Conservation (phyloP, 2,113 vertebrate genomes). For the Chelonoidis abingdonii region DNA sequence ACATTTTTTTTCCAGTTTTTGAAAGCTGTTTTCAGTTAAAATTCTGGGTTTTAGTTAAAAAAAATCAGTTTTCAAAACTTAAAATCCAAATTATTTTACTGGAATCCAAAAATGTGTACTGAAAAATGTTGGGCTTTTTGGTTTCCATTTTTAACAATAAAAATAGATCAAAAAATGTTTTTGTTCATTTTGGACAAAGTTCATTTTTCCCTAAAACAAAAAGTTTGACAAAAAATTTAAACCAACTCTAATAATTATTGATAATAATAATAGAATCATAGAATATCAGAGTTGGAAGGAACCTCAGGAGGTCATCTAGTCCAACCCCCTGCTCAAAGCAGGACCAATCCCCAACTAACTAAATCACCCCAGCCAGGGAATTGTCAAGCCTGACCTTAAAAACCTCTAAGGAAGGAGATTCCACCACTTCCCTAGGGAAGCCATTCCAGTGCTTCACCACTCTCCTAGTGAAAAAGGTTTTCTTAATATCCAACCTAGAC, state of each 20-base stretch:
- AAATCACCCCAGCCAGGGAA: too few species aligned
- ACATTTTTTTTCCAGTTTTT: background rate
- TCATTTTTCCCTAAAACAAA: background rate
- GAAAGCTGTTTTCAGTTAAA: background rate
- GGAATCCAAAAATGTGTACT: background rate
- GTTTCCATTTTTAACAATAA: background rate
- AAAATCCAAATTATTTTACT: background rate
- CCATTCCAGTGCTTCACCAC: too few species aligned
- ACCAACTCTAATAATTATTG: background rate
- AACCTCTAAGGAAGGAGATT: too few species aligned
- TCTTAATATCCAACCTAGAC: too few species aligned
- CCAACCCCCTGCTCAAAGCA: too few species aligned
- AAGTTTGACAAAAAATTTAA: background rate
- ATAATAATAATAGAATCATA: too few species aligned
- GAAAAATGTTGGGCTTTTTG: background rate
- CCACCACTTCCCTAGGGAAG: too few species aligned
- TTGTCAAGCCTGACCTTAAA: too few species aligned
- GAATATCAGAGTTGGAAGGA: too few species aligned
- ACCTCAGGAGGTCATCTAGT: too few species aligned
- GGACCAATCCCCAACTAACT: too few species aligned
- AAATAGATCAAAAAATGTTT: background rate
- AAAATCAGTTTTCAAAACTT: background rate
- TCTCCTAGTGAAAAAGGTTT: too few species aligned
- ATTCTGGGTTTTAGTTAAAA: background rate
- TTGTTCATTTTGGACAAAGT: background rate